phyloP scores from a whole-genome alignment of 2,888 invertebrate genomes.

The Iphiclides podalirius region DNA sequence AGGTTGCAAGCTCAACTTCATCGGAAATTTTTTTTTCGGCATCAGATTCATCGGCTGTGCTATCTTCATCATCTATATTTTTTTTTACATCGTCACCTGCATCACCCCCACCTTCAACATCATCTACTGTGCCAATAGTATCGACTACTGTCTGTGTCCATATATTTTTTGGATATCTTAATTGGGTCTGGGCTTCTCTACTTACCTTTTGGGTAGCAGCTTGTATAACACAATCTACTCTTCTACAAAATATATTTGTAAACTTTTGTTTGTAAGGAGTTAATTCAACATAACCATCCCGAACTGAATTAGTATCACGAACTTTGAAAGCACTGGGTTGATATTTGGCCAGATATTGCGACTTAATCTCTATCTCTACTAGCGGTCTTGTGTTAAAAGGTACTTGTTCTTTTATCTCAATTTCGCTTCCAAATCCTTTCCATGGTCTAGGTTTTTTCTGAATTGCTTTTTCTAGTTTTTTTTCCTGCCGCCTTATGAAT shows the following conservation, averaged over 20 bases:
- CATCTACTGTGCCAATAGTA: conserved; percentile 44
- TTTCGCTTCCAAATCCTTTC: conserved; percentile 83
- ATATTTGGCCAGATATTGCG: conserved; percentile 78
- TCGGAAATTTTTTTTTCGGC: conserved; percentile 40
- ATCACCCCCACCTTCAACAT: conserved; percentile 51
- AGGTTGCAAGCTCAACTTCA: conserved; percentile 53
- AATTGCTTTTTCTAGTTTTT: conserved; percentile 78
- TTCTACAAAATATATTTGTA: conserved; percentile 75
- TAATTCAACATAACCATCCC: conserved; percentile 86
- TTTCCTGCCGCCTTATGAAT: conserved; percentile 79
- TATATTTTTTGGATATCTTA: conserved; percentile 83
- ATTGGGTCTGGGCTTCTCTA: conserved; percentile 83
- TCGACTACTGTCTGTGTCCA: conserved; percentile 83
- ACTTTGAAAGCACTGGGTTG: conserved; percentile 70
- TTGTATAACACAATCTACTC: conserved; percentile 81
- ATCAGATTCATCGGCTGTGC: conserved; percentile 46
- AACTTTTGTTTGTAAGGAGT: conserved; percentile 78
- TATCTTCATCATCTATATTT: conserved; percentile 28
- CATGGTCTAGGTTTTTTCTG: conserved; percentile 79
- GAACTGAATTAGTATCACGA: conserved; percentile 76
- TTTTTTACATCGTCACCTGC: conserved; percentile 39
- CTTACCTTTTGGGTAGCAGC: conserved; percentile 69
- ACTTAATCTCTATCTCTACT: conserved; percentile 84
- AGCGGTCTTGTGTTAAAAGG: conserved; percentile 78
- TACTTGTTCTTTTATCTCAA: conserved; percentile 78